phyloP scores from a whole-genome alignment of 1,140 invertebrate genomes.

The Megalonaias nervosa region DNA sequence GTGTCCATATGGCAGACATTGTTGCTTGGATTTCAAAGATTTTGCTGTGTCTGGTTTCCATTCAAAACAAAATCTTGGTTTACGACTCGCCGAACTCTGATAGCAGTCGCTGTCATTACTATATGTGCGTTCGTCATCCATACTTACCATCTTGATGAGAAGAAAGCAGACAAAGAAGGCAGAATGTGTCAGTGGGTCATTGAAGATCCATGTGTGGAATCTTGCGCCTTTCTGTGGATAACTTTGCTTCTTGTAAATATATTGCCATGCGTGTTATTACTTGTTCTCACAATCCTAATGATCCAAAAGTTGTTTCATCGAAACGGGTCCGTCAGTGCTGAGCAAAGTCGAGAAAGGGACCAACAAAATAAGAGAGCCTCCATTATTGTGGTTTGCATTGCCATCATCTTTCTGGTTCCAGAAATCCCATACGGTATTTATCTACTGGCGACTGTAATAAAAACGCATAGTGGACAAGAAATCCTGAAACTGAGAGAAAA shows the following conservation, averaged over 20 bases:
- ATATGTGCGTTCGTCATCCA: constrained; percentile 22
- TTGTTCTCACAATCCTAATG: constrained; percentile 10
- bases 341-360: background rate
- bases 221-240: constrained; percentile 28
- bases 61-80: too few relatives aligned
- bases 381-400: constrained; percentile 12
- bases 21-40: constrained; percentile 25
- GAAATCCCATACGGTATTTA: constrained; percentile 25
- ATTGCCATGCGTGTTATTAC: constrained; percentile 19
- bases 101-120: background rate
- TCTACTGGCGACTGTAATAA: background rate
- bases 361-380: constrained; percentile 18
- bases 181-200: constrained; percentile 17
- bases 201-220: constrained; percentile 6
- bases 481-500: constrained; percentile 7
- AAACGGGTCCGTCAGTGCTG: too few relatives aligned
- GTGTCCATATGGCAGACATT: constrained; percentile 35
- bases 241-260: constrained; percentile 20
- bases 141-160: constrained; percentile 25
- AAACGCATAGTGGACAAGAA: background rate
- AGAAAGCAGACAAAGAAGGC: background rate
- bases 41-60: constrained; percentile 16
- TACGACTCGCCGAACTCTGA: constrained; percentile 9
- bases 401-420: constrained; percentile 22
- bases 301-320: constrained; percentile 2